Conservation (phyloP, 2,113 vertebrate species). For the Chaetura pelagica region DNA sequence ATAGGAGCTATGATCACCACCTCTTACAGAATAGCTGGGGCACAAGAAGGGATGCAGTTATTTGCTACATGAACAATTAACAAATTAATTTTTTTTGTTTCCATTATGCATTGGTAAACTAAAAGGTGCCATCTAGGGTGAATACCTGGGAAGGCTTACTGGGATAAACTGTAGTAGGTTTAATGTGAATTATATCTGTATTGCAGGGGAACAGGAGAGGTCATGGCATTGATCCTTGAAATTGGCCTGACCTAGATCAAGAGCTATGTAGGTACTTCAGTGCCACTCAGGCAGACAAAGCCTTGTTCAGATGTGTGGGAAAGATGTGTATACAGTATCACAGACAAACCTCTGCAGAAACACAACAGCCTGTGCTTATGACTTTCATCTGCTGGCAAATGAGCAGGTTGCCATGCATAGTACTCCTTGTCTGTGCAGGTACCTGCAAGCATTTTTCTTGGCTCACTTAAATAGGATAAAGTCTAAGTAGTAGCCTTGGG, state of each 20-base stretch:
- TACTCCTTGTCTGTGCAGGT: not conserved
- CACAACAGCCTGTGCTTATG: not conserved
- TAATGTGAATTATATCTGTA: slow-evolving; percentile 1
- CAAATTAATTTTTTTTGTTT: not conserved
- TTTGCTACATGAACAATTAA: not conserved
- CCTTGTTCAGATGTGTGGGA: not conserved
- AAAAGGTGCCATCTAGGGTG: not conserved
- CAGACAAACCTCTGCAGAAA: not conserved
- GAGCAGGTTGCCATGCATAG: not conserved
- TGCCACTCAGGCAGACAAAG: not conserved
- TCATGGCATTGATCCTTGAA: slow-evolving; percentile 21
- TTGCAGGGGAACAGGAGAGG: not conserved
- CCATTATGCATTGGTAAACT: not conserved
- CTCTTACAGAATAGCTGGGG: not conserved
- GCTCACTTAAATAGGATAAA: not conserved
- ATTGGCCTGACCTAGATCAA: slow-evolving; percentile 44
- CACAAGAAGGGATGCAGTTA: not conserved
- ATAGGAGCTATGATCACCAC: too few species aligned
- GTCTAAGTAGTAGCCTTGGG: not conserved
- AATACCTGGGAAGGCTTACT: not conserved
- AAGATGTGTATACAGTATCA: not conserved
- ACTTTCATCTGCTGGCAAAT: not conserved
- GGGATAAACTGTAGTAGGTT: not conserved
- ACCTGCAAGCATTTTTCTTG: not conserved
- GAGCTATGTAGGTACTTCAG: not conserved